Percentiles rank a stretch among this genome's conserved stretches.
phyloP scores from a whole-genome alignment of 2,797 vertebrate species.

The Paedocypris micromegethes region DNA sequence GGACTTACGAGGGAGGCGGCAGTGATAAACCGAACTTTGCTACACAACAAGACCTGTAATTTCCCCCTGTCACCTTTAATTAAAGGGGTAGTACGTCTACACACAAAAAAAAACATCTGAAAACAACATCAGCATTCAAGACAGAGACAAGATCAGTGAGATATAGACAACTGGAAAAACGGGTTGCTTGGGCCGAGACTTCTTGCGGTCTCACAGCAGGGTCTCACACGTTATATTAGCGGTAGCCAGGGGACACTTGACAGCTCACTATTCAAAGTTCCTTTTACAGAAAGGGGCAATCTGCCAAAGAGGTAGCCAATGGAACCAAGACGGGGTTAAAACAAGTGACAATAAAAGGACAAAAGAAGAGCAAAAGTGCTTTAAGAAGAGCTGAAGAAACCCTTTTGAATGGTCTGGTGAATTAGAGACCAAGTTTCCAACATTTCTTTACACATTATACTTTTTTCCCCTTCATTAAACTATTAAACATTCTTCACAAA shows the following conservation, averaged over 20 bases:
- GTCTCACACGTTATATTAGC: slow-evolving; percentile 68
- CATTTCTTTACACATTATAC: background rate
- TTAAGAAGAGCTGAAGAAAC: slow-evolving; percentile 64
- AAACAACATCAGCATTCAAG: slow-evolving; percentile 17
- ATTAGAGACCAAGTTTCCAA: slow-evolving; percentile 48
- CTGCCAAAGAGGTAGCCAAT: slow-evolving; percentile 72
- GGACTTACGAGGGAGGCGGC: slow-evolving; percentile 22
- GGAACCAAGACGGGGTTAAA: slow-evolving; percentile 72
- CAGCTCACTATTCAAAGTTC: slow-evolving; percentile 68
- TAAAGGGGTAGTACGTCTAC: slow-evolving; percentile 8
- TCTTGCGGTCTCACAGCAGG: slow-evolving; percentile 59
- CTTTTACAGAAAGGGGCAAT: slow-evolving; percentile 67
- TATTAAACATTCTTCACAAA: too few relatives aligned
- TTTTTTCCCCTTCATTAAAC: too few relatives aligned
- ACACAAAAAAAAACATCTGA: background rate
- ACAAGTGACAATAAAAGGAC: slow-evolving; percentile 74
- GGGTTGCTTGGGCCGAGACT: slow-evolving; percentile 65
- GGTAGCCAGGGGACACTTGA: slow-evolving; percentile 70
- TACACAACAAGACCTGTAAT: slow-evolving; percentile 23
- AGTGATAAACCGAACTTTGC: slow-evolving; percentile 16
- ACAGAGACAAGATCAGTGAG: slow-evolving; percentile 58
- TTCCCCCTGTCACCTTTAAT: slow-evolving; percentile 38
- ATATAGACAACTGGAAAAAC: slow-evolving; percentile 74
- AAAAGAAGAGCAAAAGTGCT: slow-evolving; percentile 60
- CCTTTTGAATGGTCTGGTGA: slow-evolving; percentile 57